Evolutionary conservation across 2,113 vertebrate genomes (phyloP), one percentile per base, ranked within the genome.

Genomic region (Phalacrocorax aristotelis): DNA sequence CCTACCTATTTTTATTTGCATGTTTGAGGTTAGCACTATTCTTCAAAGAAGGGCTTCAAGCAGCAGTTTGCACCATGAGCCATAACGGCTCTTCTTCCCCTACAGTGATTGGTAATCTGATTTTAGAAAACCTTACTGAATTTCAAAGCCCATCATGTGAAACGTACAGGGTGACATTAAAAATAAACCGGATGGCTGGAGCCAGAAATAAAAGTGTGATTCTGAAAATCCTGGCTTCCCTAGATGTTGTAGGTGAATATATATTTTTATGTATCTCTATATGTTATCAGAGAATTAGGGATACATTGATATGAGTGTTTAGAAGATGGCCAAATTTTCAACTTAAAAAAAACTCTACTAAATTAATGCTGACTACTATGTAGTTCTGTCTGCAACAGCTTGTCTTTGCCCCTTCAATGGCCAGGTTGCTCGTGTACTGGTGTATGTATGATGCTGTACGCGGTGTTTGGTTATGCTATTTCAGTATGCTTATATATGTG

Each of bases 121-220:
- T 90, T 38, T 79, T 51, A 69, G 58, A 72, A 95, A 93, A 77
- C n/a, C 40, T 51, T 32, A 23, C 58, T 88, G 75, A 70, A 86
- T 90, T 92, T 88, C 55, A 54, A 42, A 90, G 42, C 49, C 34
- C 11, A 9, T 74, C 75, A 74, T 70, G 51, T 91, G 81, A 87
- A 89, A 76, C 62, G 36, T 70, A 32, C 30, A 84, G 36, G 1
- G 0, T 48, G 75, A 54, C n/a, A 30, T 69, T 57, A 69, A 93
- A 93, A 90, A 88, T 76, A 90, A 94, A 83, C 46, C 49, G 34
- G 12, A 34, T 76, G 69, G 14, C 46, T 89, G 20, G 22, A 87
- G 38, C 27, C 34, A 57, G 58, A 75, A 55, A 51, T 6, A 78
- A 84, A 74, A 46, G 7, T 0, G 1, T 1, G 0, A 42, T 61